These are phyloP conservation scores for Hafferia zeledoni DNA, from an alignment of 2,797 vertebrate species.

Conservation along the genomic window DNA sequence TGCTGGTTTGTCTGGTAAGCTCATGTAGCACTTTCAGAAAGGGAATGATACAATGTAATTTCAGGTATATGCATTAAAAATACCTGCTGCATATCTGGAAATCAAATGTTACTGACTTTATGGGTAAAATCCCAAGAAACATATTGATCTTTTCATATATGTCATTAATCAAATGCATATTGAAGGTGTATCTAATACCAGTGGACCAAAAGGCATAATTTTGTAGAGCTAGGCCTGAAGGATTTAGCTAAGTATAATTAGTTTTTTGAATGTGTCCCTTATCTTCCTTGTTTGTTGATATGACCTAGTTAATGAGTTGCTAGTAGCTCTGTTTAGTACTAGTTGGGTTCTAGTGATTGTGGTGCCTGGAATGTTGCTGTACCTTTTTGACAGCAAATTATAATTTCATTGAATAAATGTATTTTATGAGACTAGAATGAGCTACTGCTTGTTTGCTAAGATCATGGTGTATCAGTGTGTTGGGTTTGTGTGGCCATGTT, in stretches of 20 bases:
- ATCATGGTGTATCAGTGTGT: neutral
- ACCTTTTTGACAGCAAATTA: neutral
- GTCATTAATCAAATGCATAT: neutral
- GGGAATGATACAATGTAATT: neutral
- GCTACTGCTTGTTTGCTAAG: neutral
- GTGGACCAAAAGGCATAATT: neutral
- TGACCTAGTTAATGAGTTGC: neutral
- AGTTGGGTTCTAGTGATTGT: neutral
- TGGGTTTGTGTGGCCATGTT: neutral
- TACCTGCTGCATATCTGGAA: neutral
- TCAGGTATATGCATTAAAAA: neutral
- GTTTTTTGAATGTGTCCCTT: neutral
- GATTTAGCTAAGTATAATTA: neutral
- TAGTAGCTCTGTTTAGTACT: neutral
- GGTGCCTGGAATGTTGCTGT: neutral
- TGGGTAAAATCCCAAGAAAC: neutral
- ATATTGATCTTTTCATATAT: neutral
- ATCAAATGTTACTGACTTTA: neutral
- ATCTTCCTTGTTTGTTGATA: neutral
- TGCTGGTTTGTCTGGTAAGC: neutral
- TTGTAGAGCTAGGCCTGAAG: neutral
- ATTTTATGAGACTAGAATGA: neutral
- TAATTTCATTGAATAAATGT: neutral
- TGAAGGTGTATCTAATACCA: neutral
- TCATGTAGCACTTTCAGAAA: neutral